A percentile compares a stretch with the other conserved stretches of the same genome.
Evolutionary conservation across 1,140 invertebrate genomes (phyloP).

Genomic region (Cataglyphis hispanica): DNA sequence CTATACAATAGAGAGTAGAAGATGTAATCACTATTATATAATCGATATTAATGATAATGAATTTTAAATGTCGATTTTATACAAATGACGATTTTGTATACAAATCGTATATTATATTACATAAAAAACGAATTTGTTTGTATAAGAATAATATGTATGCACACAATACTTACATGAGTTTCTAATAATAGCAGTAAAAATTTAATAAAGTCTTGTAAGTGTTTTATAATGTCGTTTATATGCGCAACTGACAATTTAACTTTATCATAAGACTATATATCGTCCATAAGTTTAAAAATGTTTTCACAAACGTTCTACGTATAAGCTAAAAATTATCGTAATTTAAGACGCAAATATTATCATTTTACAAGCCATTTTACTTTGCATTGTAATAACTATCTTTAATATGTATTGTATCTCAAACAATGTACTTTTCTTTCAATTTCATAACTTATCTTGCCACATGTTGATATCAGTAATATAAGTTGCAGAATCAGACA

Average conservation of each 20-base stretch:
- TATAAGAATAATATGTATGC: background rate
- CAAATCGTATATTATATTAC: too few relatives aligned
- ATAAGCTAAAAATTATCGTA: background rate
- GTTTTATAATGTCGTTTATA: background rate
- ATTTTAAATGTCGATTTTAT: background rate
- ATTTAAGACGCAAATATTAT: background rate
- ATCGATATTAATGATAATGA: conserved; percentile 4
- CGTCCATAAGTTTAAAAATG: background rate
- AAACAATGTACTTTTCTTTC: background rate
- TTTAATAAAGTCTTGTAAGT: background rate
- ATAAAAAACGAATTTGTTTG: background rate
- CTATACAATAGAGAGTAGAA: background rate
- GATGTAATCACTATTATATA: background rate
- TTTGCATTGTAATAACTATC: background rate
- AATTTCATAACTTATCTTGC: background rate
- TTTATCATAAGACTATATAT: background rate
- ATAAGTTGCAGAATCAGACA: background rate
- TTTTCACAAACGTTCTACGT: background rate
- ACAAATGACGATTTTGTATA: too few relatives aligned
- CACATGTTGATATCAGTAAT: background rate
- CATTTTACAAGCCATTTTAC: background rate
- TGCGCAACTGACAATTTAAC: background rate
- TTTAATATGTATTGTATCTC: background rate
- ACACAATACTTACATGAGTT: conserved; percentile 1
- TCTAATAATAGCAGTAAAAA: background rate